Percentiles rank a stretch among this genome's conserved stretches.
Conservation (phyloP, 2,113 vertebrate genomes). For the Copsychus sechellarum region DNA sequence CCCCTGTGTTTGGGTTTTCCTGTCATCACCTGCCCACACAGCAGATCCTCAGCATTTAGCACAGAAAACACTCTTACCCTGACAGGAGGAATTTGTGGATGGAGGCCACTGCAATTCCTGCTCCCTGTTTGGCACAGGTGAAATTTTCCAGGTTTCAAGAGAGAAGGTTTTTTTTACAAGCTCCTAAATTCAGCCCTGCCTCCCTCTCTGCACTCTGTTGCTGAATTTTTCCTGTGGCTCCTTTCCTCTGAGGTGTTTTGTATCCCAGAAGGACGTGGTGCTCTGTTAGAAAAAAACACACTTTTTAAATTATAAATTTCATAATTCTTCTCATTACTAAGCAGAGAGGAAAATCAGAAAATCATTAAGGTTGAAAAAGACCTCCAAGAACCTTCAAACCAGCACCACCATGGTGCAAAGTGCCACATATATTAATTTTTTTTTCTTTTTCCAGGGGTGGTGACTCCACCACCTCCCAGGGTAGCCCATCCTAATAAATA, state of each 20-base stretch:
- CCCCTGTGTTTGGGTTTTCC: neutral
- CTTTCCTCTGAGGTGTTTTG: neutral
- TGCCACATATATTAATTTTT: neutral
- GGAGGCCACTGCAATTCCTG: neutral
- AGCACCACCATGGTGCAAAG: neutral
- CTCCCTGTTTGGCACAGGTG: neutral
- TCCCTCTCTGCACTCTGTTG: neutral
- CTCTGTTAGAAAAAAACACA: neutral
- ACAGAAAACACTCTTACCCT: neutral
- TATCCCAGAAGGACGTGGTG: neutral
- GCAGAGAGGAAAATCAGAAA: neutral
- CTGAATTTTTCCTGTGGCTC: neutral
- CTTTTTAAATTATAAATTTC: neutral
- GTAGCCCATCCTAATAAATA: neutral
- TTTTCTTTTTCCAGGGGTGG: neutral
- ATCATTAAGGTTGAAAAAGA: neutral
- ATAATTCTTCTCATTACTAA: neutral
- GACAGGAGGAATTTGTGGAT: neutral
- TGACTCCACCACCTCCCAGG: no score
- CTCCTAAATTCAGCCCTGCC: neutral
- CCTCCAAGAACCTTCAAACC: neutral
- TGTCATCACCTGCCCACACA: neutral
- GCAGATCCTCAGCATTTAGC: neutral
- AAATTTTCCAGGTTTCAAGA: neutral
- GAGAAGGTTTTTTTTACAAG: neutral